Evolutionary conservation across 2,113 vertebrate species (phyloP), one percentile per base, ranked within the genome.

Genomic region (Lagopus muta): DNA sequence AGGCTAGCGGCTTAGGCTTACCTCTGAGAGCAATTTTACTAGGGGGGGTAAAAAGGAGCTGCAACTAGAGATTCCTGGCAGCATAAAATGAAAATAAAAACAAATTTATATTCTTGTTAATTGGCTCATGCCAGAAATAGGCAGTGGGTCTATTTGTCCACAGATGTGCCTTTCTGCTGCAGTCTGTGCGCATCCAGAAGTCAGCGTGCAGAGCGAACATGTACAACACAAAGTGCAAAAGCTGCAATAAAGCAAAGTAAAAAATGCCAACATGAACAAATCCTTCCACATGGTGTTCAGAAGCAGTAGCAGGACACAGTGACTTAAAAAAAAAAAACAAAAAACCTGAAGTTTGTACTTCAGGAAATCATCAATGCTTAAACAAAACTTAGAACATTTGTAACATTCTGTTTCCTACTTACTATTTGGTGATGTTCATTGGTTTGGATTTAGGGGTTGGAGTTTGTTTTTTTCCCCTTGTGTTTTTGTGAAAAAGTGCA

Each of bases 41-140:
- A 38, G 79, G 34, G 36, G 43, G 61, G 32, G 50, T 40, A 67
- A 62, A 93, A 55, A 82, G 52, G 43, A 78, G 10, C 36, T 89
- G 34, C 66, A 81, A 92, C 72, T 90, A 87, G 83, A 88, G 72
- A 74, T 70, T 89, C 61, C 69, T 86, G 42, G 36, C n/a, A 22
- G 28, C 3, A 10, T 3, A 11, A 28, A 55, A 4, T 17, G 22
- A 47, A 38, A 19, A 48, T 32, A 15, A 47, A 92, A 67, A 22
- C 8, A 58, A 52, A 18, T 60, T 52, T 58, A 19, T 36, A 2
- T 47, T 88, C 87, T 82, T 78, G 19, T 66, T 92, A 81, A 87
- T 13, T 70, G 36, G 55, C 13, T 72, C 61, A 86, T 48, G 28
- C 50, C 72, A n/a, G 28, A 50, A 30, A 50, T 67, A 83, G 65